These are phyloP conservation scores for Hirtodrosophila alboralis DNA, from an alignment of 2,888 invertebrate species.

Conservation along the genomic window DNA sequence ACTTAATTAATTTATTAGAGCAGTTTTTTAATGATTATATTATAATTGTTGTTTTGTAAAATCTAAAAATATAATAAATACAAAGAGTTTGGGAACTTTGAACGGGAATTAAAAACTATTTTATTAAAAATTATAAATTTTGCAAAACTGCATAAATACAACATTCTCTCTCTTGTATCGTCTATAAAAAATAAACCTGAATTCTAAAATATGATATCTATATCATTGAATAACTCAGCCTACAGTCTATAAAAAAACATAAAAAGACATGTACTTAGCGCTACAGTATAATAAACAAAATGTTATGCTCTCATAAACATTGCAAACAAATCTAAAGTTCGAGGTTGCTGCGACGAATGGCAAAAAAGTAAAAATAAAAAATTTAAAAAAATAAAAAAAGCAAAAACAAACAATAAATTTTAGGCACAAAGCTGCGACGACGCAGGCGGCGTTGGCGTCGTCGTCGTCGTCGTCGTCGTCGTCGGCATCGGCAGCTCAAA, in stretches of 20 bases:
- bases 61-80: too few relatives aligned
- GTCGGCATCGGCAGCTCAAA: slow-evolving; percentile 61
- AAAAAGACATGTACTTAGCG: slow-evolving; percentile 50
- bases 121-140: too few relatives aligned
- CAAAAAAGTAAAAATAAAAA: slow-evolving; percentile 37
- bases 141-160: too few relatives aligned
- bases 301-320: slow-evolving; percentile 79
- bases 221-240: slow-evolving; percentile 13
- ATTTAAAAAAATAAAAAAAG: slow-evolving; percentile 19
- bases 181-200: too few relatives aligned
- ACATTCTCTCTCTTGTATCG: too few relatives aligned
- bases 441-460: slow-evolving; percentile 15
- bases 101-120: too few relatives aligned
- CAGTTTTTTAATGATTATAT: too few relatives aligned
- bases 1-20: too few relatives aligned
- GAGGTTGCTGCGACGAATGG: slow-evolving; percentile 76
- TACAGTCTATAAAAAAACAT: background rate
- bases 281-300: slow-evolving; percentile 55
- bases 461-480: slow-evolving; percentile 10
- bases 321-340: slow-evolving; percentile 80
- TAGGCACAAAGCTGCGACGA: slow-evolving; percentile 64
- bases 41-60: too few relatives aligned
- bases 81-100: too few relatives aligned
- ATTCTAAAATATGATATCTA: slow-evolving; percentile 13
- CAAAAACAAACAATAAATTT: slow-evolving; percentile 64